A percentile compares a stretch with the other conserved stretches of the same genome.
Evolutionary conservation across 2,797 vertebrate species (phyloP).

Genomic region (Coregonus sp.): DNA sequence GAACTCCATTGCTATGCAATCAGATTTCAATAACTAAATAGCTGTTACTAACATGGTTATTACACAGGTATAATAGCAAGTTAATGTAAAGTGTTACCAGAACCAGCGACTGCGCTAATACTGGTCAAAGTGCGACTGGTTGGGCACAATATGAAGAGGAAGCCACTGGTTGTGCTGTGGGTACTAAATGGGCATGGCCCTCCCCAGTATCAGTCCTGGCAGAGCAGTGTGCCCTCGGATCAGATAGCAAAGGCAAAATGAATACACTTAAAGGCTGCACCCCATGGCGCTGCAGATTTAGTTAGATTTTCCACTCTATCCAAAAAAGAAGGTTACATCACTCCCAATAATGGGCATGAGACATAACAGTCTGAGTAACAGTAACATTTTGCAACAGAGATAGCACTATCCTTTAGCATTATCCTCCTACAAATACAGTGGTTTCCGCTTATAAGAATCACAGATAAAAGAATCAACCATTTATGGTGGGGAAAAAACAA

Average conservation of each 20-base stretch:
- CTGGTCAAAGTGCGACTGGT: not conserved
- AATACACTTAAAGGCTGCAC: conserved; percentile 1
- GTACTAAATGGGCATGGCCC: not conserved
- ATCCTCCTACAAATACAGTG: not conserved
- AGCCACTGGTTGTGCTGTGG: not conserved
- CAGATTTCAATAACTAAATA: too few relatives aligned
- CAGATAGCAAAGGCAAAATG: not conserved
- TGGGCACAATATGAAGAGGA: not conserved
- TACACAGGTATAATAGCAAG: too few relatives aligned
- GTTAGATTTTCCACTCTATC: not conserved
- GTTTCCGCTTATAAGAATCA: not conserved
- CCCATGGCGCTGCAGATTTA: not conserved
- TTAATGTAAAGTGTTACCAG: not conserved
- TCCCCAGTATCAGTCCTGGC: conserved; percentile 3
- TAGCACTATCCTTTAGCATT: not conserved
- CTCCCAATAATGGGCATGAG: not conserved
- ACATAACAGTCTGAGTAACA: not conserved
- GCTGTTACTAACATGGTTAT: too few relatives aligned
- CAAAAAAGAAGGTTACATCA: conserved; percentile 8
- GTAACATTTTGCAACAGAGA: not conserved
- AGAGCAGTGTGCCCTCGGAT: not conserved
- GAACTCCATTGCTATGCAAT: too few relatives aligned
- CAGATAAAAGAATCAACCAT: not conserved
- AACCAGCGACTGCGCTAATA: not conserved
- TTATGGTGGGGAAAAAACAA: too few relatives aligned